phyloP scores from a whole-genome alignment of 2,888 invertebrate genomes.

The Hoplodrina blanda region DNA sequence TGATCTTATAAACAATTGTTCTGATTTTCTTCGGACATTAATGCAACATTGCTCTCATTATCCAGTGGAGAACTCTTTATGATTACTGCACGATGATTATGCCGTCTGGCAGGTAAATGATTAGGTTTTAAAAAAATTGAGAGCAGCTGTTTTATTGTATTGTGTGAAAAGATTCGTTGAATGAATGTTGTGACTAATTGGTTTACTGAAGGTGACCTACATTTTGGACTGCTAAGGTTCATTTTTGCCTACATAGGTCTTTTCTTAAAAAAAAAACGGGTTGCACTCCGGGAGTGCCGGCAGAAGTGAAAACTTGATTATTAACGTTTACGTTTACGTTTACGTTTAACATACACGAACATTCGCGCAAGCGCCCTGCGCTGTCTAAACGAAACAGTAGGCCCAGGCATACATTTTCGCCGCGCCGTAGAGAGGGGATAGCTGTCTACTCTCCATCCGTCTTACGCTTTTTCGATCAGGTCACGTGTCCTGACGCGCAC shows the following conservation, averaged over 20 bases:
- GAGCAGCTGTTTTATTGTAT: slow-evolving; percentile 20
- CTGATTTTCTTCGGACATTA: slow-evolving; percentile 76
- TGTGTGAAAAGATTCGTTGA: slow-evolving; percentile 25
- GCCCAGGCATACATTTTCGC: no score
- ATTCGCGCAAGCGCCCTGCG: no score
- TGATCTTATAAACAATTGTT: slow-evolving; percentile 81
- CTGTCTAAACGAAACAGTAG: no score
- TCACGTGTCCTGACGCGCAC: no score
- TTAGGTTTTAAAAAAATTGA: slow-evolving; percentile 17
- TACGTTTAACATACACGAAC: no score
- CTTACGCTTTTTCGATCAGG: no score
- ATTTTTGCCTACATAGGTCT: background rate
- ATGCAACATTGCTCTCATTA: slow-evolving; percentile 80
- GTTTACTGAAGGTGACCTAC: background rate
- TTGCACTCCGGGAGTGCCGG: no score
- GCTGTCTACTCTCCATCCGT: no score
- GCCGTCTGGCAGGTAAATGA: slow-evolving; percentile 16
- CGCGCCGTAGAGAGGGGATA: no score
- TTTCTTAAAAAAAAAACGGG: no score
- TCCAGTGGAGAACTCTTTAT: slow-evolving; percentile 66
- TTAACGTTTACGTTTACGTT: no score
- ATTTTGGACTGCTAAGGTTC: background rate
- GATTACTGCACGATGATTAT: slow-evolving; percentile 56
- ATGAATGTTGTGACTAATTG: slow-evolving; percentile 25
- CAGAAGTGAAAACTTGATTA: no score